Conservation (phyloP, 2,113 vertebrate species). For the Motacilla alba region DNA sequence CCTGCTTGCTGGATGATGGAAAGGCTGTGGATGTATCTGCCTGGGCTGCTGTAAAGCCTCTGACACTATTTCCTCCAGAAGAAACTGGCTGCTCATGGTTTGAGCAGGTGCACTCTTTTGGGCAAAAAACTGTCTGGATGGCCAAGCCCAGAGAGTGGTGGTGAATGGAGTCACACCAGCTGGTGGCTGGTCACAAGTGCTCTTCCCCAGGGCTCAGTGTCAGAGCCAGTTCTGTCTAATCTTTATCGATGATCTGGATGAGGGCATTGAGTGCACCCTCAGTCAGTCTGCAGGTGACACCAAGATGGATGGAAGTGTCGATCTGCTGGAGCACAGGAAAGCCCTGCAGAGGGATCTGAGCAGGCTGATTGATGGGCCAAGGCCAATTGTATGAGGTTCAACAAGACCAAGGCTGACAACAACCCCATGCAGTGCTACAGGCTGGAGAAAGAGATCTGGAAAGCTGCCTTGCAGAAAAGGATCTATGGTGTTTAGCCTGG, state of each 20-base stretch:
- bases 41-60: not conserved
- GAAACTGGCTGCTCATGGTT: not conserved
- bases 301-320: not conserved
- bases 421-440: not conserved
- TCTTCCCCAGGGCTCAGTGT: not conserved
- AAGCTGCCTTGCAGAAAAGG: not conserved
- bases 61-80: not conserved
- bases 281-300: not conserved
- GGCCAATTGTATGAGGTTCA: not conserved
- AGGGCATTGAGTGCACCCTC: not conserved
- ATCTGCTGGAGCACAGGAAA: not conserved
- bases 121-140: not conserved
- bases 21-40: not conserved
- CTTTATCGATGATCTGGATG: not conserved
- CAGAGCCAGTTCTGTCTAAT: not conserved
- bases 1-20: not conserved
- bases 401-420: not conserved
- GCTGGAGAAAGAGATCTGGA: not conserved
- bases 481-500: not conserved
- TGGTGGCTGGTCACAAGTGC: not conserved
- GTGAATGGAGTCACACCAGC: not conserved
- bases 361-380: rapidly evolving
- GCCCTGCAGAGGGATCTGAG: not conserved
- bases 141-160: rapidly evolving
- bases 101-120: rapidly evolving